Evolutionary conservation across 1,140 invertebrate species (phyloP), one percentile per base, ranked within the genome.

Genomic region (Drosophila dunni): DNA sequence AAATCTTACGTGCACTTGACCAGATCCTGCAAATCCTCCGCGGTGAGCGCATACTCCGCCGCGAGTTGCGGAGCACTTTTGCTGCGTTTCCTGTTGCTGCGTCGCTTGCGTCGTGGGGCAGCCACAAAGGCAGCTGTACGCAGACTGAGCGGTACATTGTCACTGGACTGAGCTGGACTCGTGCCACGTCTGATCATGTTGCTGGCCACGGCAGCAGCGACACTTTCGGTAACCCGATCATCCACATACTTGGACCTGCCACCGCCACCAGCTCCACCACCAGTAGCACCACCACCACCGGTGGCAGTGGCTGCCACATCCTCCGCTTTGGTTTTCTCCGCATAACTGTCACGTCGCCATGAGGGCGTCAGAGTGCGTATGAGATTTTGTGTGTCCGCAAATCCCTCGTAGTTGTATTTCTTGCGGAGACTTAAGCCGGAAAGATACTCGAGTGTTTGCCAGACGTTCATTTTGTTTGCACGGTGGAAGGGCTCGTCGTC

Each of bases 391-490:
- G 79, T 80, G 51, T 92, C 91, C 34, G 75, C 73, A 44, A 75
- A 92, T 24, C 91, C 91, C 60, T 92, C 90, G 54, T 92, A 92
- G 51, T 92, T 91, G 64, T 91, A 92, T 2, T 82, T 82, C 38
- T 91, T 91, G 8, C 91, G 90, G 3, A 90, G 70, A 54, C 71
- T 92, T 0, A 92, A 15, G 2, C 81, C 75, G 45, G 91, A 91
- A 0, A 92, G 74, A 38, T 89, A 91, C 45, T 92, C 91, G 11
- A 92, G 61, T 13, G 89, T 92, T 56, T 92, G 91, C 91, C 89
- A 92, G 46, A 92, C 91, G 65, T 92, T 92, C 91, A 92, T 92
- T 63, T 80, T 91, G 88, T 91, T 91, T 63, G 90, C 57, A 79
- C 86, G 69, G 85, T 84, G 91, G 72, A 77, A 81, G 57, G 85